phyloP scores from a whole-genome alignment of 1,140 invertebrate genomes.

The Limonius californicus region DNA sequence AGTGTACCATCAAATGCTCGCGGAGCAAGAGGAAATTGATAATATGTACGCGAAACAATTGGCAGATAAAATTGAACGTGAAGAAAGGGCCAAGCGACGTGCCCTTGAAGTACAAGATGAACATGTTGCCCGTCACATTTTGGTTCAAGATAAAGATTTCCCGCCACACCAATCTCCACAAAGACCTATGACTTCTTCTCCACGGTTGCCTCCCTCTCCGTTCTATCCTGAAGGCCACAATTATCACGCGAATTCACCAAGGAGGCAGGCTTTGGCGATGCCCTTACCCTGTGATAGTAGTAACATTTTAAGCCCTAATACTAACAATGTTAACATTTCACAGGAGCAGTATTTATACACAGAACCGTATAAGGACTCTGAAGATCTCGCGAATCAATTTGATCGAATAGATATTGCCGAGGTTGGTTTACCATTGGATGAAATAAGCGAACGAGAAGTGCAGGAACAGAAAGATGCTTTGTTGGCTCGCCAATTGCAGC shows the following conservation, averaged over 20 bases:
- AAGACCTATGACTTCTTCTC: conserved; percentile 13
- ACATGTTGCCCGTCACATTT: conserved; percentile 48
- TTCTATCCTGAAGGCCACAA: conserved; percentile 22
- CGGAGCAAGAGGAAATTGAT: conserved; percentile 70
- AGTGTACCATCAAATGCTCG: conserved; percentile 59
- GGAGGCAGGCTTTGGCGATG: conserved; percentile 40
- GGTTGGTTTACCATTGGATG: conserved; percentile 54
- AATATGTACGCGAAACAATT: conserved; percentile 61
- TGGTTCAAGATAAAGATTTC: conserved; percentile 36
- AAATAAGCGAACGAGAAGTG: conserved; percentile 54
- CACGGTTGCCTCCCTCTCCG: conserved; percentile 15
- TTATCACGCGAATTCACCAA: conserved; percentile 36
- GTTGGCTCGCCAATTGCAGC: conserved; percentile 55
- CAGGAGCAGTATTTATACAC: conserved; percentile 35
- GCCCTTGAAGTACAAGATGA: conserved; percentile 53
- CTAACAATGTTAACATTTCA: conserved; percentile 28
- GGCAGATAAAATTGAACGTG: conserved; percentile 59
- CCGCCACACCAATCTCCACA: conserved; percentile 18
- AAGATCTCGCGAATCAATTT: conserved; percentile 31
- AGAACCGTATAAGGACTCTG: conserved; percentile 31
- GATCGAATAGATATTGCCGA: conserved; percentile 46
- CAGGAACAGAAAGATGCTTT: conserved; percentile 61
- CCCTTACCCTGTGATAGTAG: conserved; percentile 30
- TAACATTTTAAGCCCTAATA: not conserved
- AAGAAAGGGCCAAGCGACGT: conserved; percentile 54